Base-by-base conservation (phyloP, 2,888 invertebrate species). In the Philhelius pedissequus region DNA sequence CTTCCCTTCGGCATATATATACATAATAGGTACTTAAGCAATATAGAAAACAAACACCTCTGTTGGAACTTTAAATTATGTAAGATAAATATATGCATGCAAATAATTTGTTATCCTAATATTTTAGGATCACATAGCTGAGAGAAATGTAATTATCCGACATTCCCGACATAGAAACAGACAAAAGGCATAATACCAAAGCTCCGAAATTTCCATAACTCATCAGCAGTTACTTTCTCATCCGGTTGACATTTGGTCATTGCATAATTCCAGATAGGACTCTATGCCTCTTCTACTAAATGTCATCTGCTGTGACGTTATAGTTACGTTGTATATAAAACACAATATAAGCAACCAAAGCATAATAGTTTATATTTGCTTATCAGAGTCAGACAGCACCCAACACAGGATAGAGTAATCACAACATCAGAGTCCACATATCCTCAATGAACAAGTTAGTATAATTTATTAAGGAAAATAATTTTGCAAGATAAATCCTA, bases 401-500 rank as follows among this genome's bases (percentile, higher is more conserved):
- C 40, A 79, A 73, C n/a, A 71, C 58, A 68, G 73, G 74, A 74
- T 48, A 38, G 52, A 60, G 68, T 74, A 48, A 80, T 80, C 74
- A 74, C 68, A 68, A 58, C 27, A 68, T 68, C 66, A 60, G 58
- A 58, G 68, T 60, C 15, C 68, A 52, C 69, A 64, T 54, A 70
- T 75, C 75, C 74, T 45, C 60, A 68, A 68, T 54, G 27, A 45
- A 56, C 38, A 80, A 70, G 48, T 40, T 35, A 20, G 58, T 54
- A 62, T 70, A 80, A 70, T 80, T 75, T 80, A 80, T 80, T 62
- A 64, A 56, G 69, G 69, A 64, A 64, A 75, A 80, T 80, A 64
- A 78, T 71, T 75, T 75, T 75, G 56, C 40, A 35, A 62, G 75
- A 54, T 70, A 64, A 75, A 56, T 75, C 62, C 62, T 64, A 75